Base-by-base conservation (phyloP, 2,888 invertebrate genomes). In the Notodonta dromedarius region DNA sequence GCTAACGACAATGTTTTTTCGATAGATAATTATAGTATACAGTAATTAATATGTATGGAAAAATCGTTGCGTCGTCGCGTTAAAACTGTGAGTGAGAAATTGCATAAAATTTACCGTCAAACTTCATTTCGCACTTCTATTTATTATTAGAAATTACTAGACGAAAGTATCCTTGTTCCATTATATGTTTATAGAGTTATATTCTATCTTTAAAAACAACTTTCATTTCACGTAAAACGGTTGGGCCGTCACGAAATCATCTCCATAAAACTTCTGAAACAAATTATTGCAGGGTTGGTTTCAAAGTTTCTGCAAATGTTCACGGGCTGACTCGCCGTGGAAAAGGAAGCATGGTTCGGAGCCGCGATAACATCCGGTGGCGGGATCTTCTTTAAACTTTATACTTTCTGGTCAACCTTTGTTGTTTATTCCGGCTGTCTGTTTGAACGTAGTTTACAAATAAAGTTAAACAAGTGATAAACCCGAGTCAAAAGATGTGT, bases 211-310 rank as follows among this genome's bases (percentile, higher is more conserved):
- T 11, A 48, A 48, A 48, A 48, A 50, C n/a, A 50, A 16, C 9
- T 16, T 16, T 16, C n/a, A 42, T 42, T 42, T 11, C 0, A 24
- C 44, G 50, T 69, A 66, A 68, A 70, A 69, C 61, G 61, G 54
- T 68, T 60, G 56, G 64, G 60, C 65, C 71, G 68, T 77, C 77
- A 72, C 75, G 74, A 76, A 78, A 82, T 77, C 67, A 74, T 77
- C 75, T 76, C 69, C 67, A 77, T 78, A 80, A 79, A 82, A 83
- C 73, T 82, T 77, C 60, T 55, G 70, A 77, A 80, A 82, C 79
- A 81, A 81, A 81, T 82, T 83, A 74, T 61, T 54, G 59, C 50
- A 64, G 69, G 73, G 69, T 82, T 77, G 76, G 76, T 76, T 61
- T 69, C 65, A 35, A 71, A 71, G 70, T 76, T 70, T 75, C 70